Evolutionary conservation across 2,113 vertebrate species (phyloP), one percentile per base, ranked within the genome.

Genomic region (Montifringilla adamsi): DNA sequence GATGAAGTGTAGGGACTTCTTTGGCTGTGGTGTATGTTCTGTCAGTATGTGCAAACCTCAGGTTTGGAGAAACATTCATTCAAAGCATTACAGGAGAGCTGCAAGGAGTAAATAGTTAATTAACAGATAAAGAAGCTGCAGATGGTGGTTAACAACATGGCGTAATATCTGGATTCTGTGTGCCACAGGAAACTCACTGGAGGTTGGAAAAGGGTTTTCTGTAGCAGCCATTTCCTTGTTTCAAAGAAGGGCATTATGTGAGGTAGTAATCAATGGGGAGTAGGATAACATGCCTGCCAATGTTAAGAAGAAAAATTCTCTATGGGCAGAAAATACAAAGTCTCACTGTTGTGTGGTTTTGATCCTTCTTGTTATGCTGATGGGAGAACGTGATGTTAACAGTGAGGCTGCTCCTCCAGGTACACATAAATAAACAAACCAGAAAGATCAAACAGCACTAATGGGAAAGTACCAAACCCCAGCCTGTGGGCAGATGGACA

Each of bases 91-190:
- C 37, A 60, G 74, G 41, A 83, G 78, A 87, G 27, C 49, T 87
- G 66, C 59, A 76, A 85, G 58, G 46, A 95, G n/a, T 46, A 73
- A 87, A 76, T 53, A 89, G 81, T 94, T 94, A 91, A 90, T 90
- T 90, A 89, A 43, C 58, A 88, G 82, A 46, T 62, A 28, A 82
- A 91, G 53, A 85, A 53, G n/a, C 37, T 47, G 62, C 87, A 97
- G 94, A 87, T 93, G 89, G 62, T 93, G n/a, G 28, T 67, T 91
- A 75, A 52, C 85, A 94, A 66, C 44, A 37, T 4, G 12, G 62
- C 66, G 26, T 56, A 14, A 19, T 66, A 49, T 31, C 78, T 84
- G 60, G 37, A 31, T 53, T 91, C n/a, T 83, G 27, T 77, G 60
- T 62, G 53, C 67, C 23, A 27, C 16, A 24, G 58, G 43, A 73